Evolutionary conservation across 2,113 vertebrate species (phyloP).

Genomic region (Salvelinus namaycush): DNA sequence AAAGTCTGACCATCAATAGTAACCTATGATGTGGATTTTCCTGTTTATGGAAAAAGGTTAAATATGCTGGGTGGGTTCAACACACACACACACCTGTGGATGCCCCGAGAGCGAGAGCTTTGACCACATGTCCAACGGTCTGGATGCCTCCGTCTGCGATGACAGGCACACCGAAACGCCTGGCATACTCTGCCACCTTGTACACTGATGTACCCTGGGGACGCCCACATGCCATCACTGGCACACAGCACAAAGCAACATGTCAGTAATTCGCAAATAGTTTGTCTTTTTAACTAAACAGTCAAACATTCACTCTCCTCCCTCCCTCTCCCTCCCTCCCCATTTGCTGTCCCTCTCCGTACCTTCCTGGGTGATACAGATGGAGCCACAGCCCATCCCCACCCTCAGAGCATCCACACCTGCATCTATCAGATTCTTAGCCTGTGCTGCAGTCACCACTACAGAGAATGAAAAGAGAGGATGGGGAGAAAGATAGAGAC

Average conservation of each 20-base stretch:
- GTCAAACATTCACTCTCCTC: neutral
- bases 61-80: too few species aligned
- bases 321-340: neutral
- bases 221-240: conserved; percentile 92
- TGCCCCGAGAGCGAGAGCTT: conserved; percentile 87
- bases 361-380: conserved; percentile 96
- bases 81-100: conserved; percentile 79
- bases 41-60: too few species aligned
- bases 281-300: neutral
- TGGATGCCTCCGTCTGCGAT: conserved; percentile 92
- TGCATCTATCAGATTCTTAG: conserved; percentile 91
- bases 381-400: conserved; percentile 92
- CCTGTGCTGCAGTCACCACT: conserved; percentile 94
- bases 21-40: too few species aligned
- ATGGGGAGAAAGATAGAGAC: neutral
- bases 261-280: neutral
- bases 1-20: neutral
- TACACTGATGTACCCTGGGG: conserved; percentile 92
- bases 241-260: neutral
- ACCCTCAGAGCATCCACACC: conserved; percentile 89
- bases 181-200: conserved; percentile 90
- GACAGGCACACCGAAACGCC: conserved; percentile 90
- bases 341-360: neutral
- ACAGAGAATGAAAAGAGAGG: neutral
- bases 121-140: conserved; percentile 90